phyloP scores from a whole-genome alignment of 2,888 invertebrate species.

The Bhutanitis thaidina region DNA sequence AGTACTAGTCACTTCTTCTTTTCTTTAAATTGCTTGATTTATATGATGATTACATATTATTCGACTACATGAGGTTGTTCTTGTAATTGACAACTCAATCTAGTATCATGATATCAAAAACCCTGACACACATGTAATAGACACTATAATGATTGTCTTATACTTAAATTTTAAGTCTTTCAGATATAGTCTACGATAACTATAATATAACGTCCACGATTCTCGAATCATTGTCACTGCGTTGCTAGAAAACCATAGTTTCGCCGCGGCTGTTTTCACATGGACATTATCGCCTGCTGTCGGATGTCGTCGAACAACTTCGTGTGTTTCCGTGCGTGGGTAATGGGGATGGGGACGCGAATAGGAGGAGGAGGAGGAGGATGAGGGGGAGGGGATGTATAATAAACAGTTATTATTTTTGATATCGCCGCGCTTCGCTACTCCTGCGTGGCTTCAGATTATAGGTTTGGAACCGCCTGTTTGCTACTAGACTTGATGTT shows the following conservation, averaged over 20 bases:
- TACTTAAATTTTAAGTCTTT: too few relatives aligned
- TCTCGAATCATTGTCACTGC: background rate
- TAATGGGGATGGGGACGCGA: conserved; percentile 16
- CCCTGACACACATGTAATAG: too few relatives aligned
- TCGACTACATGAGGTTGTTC: too few relatives aligned
- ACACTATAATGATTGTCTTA: too few relatives aligned
- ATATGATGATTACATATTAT: too few relatives aligned
- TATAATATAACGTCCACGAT: background rate
- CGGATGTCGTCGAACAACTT: conserved; percentile 67
- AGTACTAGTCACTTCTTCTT: too few relatives aligned
- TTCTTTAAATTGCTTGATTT: too few relatives aligned
- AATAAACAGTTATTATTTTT: conserved; percentile 41
- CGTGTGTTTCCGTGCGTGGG: conserved; percentile 55
- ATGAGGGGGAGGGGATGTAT: conserved; percentile 17
- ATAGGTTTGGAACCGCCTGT: background rate
- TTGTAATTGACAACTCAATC: too few relatives aligned
- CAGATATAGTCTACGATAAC: too few relatives aligned
- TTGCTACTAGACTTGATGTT: background rate
- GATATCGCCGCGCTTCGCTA: conserved; percentile 21
- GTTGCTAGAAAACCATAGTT: conserved; percentile 42
- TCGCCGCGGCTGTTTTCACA: conserved; percentile 53
- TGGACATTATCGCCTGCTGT: conserved; percentile 65
- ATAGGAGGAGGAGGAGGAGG: conserved; percentile 17
- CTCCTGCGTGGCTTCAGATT: background rate
- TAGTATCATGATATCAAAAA: too few relatives aligned